These are phyloP conservation scores for Leptobrachium ailaonicum DNA, from an alignment of 2,113 vertebrate species.

Conservation along the genomic window DNA sequence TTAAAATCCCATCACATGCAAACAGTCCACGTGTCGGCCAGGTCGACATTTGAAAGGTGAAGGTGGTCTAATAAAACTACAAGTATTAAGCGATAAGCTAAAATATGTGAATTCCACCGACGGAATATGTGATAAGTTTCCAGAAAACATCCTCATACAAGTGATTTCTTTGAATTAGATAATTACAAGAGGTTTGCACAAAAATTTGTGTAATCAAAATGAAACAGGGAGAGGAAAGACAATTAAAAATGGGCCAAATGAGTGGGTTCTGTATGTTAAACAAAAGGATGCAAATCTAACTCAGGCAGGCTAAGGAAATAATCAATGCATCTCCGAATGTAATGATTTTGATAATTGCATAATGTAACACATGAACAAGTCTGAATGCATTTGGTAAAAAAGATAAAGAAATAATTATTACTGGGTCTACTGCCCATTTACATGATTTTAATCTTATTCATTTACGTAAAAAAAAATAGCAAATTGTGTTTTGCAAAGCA, in stretches of 20 bases:
- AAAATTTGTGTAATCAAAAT: conserved; percentile 38
- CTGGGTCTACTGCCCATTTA: conserved; percentile 50
- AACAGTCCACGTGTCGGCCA: too few species aligned
- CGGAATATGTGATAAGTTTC: background rate
- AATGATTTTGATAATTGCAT: conserved; percentile 51
- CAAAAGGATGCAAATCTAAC: conserved; percentile 48
- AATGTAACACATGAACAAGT: conserved; percentile 51
- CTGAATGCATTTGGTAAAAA: conserved; percentile 50
- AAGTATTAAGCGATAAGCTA: too few species aligned
- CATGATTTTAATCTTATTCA: conserved; percentile 48
- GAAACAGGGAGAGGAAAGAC: conserved; percentile 23
- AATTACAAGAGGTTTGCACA: conserved; percentile 22
- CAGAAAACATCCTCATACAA: conserved; percentile 1
- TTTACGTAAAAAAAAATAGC: conserved; percentile 35
- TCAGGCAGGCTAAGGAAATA: conserved; percentile 32
- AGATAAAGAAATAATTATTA: conserved; percentile 51
- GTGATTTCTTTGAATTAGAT: conserved; percentile 16
- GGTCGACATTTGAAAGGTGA: too few species aligned
- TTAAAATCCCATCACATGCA: too few species aligned
- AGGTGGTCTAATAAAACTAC: too few species aligned
- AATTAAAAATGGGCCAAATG: conserved; percentile 41
- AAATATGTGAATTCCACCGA: too few species aligned
- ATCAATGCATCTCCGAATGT: conserved; percentile 45
- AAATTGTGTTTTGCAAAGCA: conserved; percentile 48
- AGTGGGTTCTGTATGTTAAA: conserved; percentile 30